These are phyloP conservation scores for Eulemur albifrons DNA, from an alignment of 2,797 vertebrate species.

Conservation along the genomic window DNA sequence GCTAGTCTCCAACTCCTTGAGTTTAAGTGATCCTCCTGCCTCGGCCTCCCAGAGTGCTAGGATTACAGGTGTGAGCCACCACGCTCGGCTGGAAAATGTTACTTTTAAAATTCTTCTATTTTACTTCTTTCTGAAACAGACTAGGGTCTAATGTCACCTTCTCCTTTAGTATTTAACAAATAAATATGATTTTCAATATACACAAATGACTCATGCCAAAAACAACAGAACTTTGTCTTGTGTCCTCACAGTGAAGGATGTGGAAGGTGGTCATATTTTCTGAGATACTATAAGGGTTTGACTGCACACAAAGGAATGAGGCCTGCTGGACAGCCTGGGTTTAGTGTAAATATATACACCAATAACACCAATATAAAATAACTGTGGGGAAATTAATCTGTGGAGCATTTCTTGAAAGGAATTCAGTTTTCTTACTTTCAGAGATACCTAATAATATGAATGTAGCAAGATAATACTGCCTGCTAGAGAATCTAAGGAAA, in stretches of 20 bases:
- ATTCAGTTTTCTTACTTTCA: background rate
- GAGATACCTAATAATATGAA: background rate
- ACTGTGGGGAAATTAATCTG: background rate
- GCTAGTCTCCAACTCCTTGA: too few relatives aligned
- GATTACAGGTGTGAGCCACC: too few relatives aligned
- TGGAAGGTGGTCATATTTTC: background rate
- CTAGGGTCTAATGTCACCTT: background rate
- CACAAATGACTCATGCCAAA: background rate
- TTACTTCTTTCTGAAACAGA: background rate
- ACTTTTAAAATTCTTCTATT: background rate
- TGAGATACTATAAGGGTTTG: background rate
- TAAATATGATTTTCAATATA: background rate
- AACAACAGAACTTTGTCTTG: background rate
- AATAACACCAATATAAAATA: background rate
- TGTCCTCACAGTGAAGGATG: background rate
- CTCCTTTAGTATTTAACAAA: background rate
- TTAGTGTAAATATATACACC: background rate
- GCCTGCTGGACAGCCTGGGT: background rate
- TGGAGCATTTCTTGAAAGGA: background rate
- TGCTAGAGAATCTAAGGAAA: background rate
- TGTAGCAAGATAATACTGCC: background rate
- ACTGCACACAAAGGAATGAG: background rate
- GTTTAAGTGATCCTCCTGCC: too few relatives aligned
- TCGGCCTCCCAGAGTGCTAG: too few relatives aligned
- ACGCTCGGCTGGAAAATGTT: background rate